phyloP scores from a whole-genome alignment of 2,888 invertebrate species.

The Maniola hyperantus region DNA sequence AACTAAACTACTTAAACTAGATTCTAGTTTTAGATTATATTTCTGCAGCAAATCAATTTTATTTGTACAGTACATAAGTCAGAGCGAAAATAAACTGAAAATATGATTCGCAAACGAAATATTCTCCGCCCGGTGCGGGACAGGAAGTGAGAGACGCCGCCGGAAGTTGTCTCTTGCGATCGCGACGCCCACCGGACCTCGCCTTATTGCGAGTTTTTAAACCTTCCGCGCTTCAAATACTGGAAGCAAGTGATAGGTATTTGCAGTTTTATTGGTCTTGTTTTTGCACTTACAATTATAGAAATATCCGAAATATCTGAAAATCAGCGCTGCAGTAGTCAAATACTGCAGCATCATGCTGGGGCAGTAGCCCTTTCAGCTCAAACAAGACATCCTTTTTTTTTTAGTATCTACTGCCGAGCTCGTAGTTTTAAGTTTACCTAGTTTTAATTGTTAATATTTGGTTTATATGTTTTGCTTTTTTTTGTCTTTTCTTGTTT shows the following conservation, averaged over 20 bases:
- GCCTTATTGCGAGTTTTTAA: constrained; percentile 20
- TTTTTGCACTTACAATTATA: not conserved
- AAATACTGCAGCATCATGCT: too few relatives aligned
- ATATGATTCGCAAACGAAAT: constrained; percentile 32
- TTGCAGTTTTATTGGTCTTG: not conserved
- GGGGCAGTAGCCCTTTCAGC: too few relatives aligned
- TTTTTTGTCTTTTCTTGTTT: too few relatives aligned
- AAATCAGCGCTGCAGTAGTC: too few relatives aligned
- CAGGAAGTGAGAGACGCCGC: constrained; percentile 37
- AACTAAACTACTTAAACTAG: too few relatives aligned
- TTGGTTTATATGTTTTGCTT: too few relatives aligned
- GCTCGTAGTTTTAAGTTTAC: too few relatives aligned
- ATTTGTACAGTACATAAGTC: not conserved
- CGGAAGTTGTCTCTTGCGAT: constrained; percentile 34
- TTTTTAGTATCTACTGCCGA: too few relatives aligned
- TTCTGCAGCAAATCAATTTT: constrained; percentile 1
- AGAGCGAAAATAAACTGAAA: constrained; percentile 19
- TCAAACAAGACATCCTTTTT: too few relatives aligned
- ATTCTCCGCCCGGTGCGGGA: constrained; percentile 23
- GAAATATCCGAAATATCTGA: too few relatives aligned
- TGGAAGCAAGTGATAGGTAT: not conserved
- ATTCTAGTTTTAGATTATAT: not conserved
- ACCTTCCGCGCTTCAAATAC: not conserved
- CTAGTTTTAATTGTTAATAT: too few relatives aligned
- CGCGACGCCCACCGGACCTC: constrained; percentile 26